A percentile compares a stretch with the other conserved stretches of the same genome.
Evolutionary conservation across 2,888 invertebrate species (phyloP).

Genomic region (Lucinisca nassula): DNA sequence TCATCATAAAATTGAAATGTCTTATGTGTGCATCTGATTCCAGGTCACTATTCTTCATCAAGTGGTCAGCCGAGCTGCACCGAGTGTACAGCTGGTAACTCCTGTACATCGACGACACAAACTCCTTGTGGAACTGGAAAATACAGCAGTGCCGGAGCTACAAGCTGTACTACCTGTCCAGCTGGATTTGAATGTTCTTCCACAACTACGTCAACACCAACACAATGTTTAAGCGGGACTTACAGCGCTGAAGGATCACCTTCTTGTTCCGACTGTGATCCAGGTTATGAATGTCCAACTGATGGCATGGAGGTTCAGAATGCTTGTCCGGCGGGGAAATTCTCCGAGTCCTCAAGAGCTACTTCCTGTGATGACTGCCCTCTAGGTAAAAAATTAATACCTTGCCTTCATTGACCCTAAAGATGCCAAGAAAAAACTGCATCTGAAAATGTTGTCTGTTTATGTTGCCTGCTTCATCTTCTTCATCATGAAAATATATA

Average conservation of each 20-base stretch:
- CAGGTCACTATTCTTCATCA: conserved; percentile 71
- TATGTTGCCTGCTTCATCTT: too few species aligned
- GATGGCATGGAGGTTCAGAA: conserved; percentile 72
- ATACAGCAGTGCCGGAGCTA: conserved; percentile 76
- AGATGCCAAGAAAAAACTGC: too few species aligned
- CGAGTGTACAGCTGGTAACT: conserved; percentile 77
- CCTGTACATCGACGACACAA: conserved; percentile 67
- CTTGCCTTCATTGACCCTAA: too few species aligned
- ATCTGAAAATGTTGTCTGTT: too few species aligned
- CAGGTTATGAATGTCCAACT: conserved; percentile 80
- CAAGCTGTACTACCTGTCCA: conserved; percentile 75
- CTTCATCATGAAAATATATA: too few species aligned
- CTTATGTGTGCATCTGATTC: background rate
- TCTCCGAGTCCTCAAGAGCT: conserved; percentile 69
- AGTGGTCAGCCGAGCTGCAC: conserved; percentile 70
- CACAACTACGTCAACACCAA: conserved; percentile 43
- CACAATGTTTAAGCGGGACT: conserved; percentile 74
- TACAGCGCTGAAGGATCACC: conserved; percentile 75
- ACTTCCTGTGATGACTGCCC: conserved; percentile 78
- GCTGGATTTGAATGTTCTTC: conserved; percentile 70
- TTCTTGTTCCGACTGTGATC: conserved; percentile 75
- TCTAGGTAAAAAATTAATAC: background rate
- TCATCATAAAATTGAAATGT: too few species aligned
- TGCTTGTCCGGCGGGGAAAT: conserved; percentile 75
- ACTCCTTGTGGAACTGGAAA: conserved; percentile 68